Base-by-base conservation (phyloP, 1,140 invertebrate genomes). In the Acarapis woodi region DNA sequence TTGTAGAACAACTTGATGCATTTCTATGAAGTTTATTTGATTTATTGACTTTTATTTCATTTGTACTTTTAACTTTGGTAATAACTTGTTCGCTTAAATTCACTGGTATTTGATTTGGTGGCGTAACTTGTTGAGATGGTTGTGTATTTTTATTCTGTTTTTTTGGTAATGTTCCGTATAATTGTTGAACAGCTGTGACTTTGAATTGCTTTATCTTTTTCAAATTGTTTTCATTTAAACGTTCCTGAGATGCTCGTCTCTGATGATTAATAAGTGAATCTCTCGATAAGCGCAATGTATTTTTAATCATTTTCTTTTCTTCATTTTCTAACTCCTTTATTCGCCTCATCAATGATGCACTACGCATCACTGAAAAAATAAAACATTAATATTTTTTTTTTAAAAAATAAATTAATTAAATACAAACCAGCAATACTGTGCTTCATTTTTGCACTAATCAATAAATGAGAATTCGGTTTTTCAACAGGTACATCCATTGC, bases 401-500 rank as follows among this genome's bases (percentile, higher is more conserved):
- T n/a, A n/a, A n/a, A n/a, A n/a, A n/a, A n/a, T n/a, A n/a, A n/a
- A n/a, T n/a, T n/a, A n/a, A n/a, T n/a, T n/a, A n/a, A n/a, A n/a
- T n/a, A n/a, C n/a, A n/a, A n/a, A n/a, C n/a, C n/a, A n/a, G n/a
- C n/a, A 16, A 76, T 78, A 48, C 83, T 87, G 51, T 87, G 78
- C 49, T 83, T 87, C 70, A 83, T 82, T 48, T 75, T 64, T 4
- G 80, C 80, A 46, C 73, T 71, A 4, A 73, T 74, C 47, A 80
- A 68, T 0, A 74, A 77, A 48, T 83, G 73, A 0, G 75, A 71
- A 53, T 80, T 79, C 9, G n/a, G n/a, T n/a, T n/a, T n/a, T 48
- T 78, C 79, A 44, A 83, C 83, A 0, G 77, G 78, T 0, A 78
- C 74, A 47, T 85, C 76, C 77, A 88, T 83, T 1, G 80, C 80